Percentiles rank a stretch among this genome's conserved stretches.
Conservation (phyloP, 2,797 vertebrate species). For the Pagetopsis macropterus region DNA sequence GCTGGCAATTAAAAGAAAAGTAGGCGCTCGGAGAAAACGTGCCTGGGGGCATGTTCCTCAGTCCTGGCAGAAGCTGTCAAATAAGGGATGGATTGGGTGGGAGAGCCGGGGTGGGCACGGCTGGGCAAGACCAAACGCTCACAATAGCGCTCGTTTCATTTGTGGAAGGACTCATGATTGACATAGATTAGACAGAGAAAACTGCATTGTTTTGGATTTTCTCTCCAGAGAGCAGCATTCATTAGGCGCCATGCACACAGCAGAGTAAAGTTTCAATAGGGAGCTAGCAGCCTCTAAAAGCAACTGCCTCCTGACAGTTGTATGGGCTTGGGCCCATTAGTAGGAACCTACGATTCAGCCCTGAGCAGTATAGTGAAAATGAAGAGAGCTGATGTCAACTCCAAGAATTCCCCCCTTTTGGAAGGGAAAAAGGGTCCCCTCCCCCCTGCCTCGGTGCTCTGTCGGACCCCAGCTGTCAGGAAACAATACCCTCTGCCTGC, state of each 20-base stretch:
- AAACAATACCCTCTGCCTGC: conserved; percentile 87
- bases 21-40: conserved; percentile 68
- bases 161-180: conserved; percentile 82
- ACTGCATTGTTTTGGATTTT: conserved; percentile 84
- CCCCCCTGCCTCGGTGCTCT: conserved; percentile 73
- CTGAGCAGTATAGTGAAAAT: conserved; percentile 83
- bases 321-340: conserved; percentile 85
- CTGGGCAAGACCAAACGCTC: conserved; percentile 75
- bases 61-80: conserved; percentile 84
- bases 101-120: conserved; percentile 74
- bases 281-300: conserved; percentile 81
- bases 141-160: conserved; percentile 81
- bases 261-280: conserved; percentile 80
- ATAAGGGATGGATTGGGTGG: conserved; percentile 73
- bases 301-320: conserved; percentile 84
- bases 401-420: conserved; percentile 80
- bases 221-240: conserved; percentile 80
- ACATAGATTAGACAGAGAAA: conserved; percentile 85
- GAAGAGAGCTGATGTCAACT: conserved; percentile 85
- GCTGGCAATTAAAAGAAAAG: conserved; percentile 82
- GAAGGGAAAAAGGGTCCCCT: conserved; percentile 79
- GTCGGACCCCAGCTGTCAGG: conserved; percentile 87
- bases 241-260: conserved; percentile 81
- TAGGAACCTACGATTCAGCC: conserved; percentile 83
- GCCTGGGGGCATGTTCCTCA: conserved; percentile 78